Base-by-base conservation (phyloP, 2,797 vertebrate species). In the Lithobates sylvaticus region DNA sequence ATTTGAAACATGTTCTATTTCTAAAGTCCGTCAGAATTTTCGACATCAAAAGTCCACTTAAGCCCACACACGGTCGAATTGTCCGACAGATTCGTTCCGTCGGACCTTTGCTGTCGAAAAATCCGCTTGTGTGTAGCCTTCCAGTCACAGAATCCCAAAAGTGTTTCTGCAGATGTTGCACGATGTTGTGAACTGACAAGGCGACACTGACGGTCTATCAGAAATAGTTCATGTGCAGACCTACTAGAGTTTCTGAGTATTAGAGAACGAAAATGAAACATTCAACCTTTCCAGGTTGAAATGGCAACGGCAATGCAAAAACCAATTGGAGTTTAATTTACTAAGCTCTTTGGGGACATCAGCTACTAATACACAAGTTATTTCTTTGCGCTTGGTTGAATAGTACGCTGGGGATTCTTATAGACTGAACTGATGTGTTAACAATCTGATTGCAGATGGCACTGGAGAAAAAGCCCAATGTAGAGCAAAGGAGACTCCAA, bases 341-440 rank as follows among this genome's bases (percentile, higher is more conserved):
- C 44, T 47, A 2, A 13, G 91, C 91, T 93, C 91, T 92, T 91
- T 92, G 92, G 93, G 92, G 92, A 93, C 92, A 91, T 91, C 89
- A 89, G 76, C 88, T 89, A 92, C 92, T 88, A 90, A 90, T 89
- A 89, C 92, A 93, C 85, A 89, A 88, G 91, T 90, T 90, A 89
- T 90, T 92, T 94, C 89, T 90, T 92, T 89, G 91, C 1, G 83
- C 93, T 91, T 92, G 93, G 91, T 90, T 90, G 91, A 94, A 90
- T 87, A 83, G 89, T 90, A 90, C 92, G 95, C 89, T 87, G 87
- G 91, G 93, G 92, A 94, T 92, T 90, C 89, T 91, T 92, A 91
- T 92, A 94, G 93, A 92, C 89, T 93, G 92, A 93, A 93, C 91
- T 93, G 95, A 96, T 93, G 92, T 89, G 93, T 92, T 93, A 94